Percentiles rank a stretch among this genome's conserved stretches.
Evolutionary conservation across 2,888 invertebrate species (phyloP).

Genomic region (Sarcophaga rosellei): DNA sequence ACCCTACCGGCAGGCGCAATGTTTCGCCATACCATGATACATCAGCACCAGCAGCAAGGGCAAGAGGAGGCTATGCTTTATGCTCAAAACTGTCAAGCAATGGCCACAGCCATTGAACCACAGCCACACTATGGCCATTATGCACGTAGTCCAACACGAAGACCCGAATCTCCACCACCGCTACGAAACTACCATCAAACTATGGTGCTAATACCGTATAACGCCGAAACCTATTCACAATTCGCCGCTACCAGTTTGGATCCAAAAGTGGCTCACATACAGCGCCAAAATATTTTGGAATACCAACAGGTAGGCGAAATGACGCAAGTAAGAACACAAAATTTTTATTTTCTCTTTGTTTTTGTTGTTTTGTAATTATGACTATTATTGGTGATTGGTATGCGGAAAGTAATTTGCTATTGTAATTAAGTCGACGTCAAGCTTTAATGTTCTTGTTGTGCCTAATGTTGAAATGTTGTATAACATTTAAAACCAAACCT

Average conservation of each 20-base stretch:
- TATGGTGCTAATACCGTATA: conserved; percentile 87
- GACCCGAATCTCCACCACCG: conserved; percentile 88
- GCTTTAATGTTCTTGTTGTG: neutral
- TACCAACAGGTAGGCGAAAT: conserved; percentile 80
- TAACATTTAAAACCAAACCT: no score
- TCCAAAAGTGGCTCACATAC: conserved; percentile 78
- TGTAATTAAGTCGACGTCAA: neutral
- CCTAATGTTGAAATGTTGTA: conserved; percentile 16
- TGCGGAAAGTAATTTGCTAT: conserved; percentile 22
- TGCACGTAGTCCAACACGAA: conserved; percentile 80
- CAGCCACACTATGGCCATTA: conserved; percentile 79
- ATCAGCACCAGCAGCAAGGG: conserved; percentile 77
- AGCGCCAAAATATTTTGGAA: conserved; percentile 80
- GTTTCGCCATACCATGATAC: conserved; percentile 80
- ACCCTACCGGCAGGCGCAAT: conserved; percentile 79
- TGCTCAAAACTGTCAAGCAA: conserved; percentile 80
- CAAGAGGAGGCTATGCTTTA: conserved; percentile 80
- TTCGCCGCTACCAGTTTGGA: conserved; percentile 79
- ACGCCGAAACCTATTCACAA: conserved; percentile 81
- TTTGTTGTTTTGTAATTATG: conserved; percentile 7
- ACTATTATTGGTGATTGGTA: conserved; percentile 52
- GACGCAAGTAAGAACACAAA: conserved; percentile 63
- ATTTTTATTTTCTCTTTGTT: conserved; percentile 31
- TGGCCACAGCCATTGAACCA: conserved; percentile 77
- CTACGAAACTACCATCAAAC: conserved; percentile 87